Percentiles rank a stretch among this genome's conserved stretches.
phyloP scores from a whole-genome alignment of 2,888 invertebrate genomes.

The Agapetus fuscipes region DNA sequence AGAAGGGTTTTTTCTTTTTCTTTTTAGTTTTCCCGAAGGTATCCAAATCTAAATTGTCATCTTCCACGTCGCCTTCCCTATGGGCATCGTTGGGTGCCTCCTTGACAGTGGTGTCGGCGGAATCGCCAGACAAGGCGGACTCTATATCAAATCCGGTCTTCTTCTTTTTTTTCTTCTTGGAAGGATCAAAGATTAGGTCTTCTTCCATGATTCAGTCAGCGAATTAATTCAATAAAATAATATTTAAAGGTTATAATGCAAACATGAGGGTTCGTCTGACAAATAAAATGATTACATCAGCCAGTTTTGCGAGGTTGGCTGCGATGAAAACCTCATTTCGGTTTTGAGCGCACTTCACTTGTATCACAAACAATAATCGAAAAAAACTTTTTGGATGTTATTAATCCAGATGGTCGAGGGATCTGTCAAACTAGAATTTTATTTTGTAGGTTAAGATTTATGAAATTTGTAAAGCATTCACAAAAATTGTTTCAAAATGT shows the following conservation, averaged over 20 bases:
- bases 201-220: constrained; percentile 35
- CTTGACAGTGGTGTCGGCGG: constrained; percentile 25
- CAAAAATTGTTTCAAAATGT: constrained; percentile 8
- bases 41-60: constrained; percentile 71
- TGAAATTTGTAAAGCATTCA: too few relatives aligned
- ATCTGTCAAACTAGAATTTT: neutral
- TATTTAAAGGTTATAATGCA: constrained; percentile 18
- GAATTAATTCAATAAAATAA: neutral
- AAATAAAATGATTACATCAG: constrained; percentile 20
- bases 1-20: constrained; percentile 83
- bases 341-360: neutral
- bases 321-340: neutral
- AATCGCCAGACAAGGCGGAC: constrained; percentile 62
- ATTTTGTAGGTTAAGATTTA: neutral
- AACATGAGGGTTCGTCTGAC: constrained; percentile 16
- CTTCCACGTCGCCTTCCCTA: constrained; percentile 46
- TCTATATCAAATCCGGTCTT: constrained; percentile 91
- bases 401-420: neutral
- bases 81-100: constrained; percentile 42
- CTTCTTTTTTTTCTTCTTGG: constrained; percentile 94
- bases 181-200: constrained; percentile 74
- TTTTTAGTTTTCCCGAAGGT: constrained; percentile 83
- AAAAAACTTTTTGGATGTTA: neutral
- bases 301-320: constrained; percentile 7
- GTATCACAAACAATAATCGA: constrained; percentile 2